Conservation (phyloP, 2,113 vertebrate genomes). For the Chlamydotis undulata region DNA sequence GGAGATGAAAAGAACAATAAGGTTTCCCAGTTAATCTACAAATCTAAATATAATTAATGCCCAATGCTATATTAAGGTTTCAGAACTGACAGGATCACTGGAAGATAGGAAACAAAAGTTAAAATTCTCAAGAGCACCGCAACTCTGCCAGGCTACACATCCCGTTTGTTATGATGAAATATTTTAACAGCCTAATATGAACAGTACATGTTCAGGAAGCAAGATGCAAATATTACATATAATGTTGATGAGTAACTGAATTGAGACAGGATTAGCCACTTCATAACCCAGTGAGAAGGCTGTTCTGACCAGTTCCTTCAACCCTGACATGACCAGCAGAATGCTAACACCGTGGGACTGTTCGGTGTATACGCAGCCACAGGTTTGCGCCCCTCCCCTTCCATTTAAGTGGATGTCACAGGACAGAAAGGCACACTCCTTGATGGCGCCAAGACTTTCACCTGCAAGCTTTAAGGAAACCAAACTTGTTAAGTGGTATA, state of each 20-base stretch:
- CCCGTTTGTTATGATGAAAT: not conserved
- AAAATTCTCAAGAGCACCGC: not conserved
- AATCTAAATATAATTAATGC: not conserved
- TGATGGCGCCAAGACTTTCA: too few species aligned
- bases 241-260: accelerated
- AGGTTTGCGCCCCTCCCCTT: not conserved
- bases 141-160: not conserved
- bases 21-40: not conserved
- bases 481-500: accelerated
- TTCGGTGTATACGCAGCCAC: accelerated
- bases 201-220: not conserved
- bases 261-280: not conserved
- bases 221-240: not conserved
- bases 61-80: not conserved
- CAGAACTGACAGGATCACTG: not conserved
- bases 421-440: not conserved
- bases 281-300: not conserved
- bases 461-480: not conserved
- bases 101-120: not conserved
- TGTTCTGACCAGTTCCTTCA: not conserved
- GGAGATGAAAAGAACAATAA: not conserved
- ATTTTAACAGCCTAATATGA: not conserved
- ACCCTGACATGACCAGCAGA: not conserved
- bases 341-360: accelerated
- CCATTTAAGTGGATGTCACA: too few species aligned